Conservation (phyloP, 92 coral and sea anemone species). For the Phenganax subtilis region DNA sequence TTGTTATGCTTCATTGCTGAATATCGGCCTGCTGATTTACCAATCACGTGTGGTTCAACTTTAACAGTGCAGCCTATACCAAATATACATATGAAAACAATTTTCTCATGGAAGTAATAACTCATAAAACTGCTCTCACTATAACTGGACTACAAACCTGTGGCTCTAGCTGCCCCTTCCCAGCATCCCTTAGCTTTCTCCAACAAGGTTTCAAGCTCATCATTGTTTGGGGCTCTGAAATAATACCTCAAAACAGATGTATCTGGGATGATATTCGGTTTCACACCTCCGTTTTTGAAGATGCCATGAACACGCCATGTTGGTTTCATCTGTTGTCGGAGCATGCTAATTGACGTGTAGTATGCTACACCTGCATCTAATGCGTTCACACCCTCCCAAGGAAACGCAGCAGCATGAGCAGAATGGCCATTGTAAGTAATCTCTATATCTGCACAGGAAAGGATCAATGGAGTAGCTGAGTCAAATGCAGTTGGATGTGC, state of each 20-base stretch:
- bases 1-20: slow-evolving; percentile 58
- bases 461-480: slow-evolving; percentile 21
- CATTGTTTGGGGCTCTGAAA: slow-evolving; percentile 56
- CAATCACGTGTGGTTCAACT: slow-evolving; percentile 39
- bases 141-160: slow-evolving; percentile 45
- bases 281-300: slow-evolving; percentile 82
- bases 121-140: neutral
- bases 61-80: slow-evolving; percentile 68
- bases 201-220: slow-evolving; percentile 51
- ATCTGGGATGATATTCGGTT: slow-evolving; percentile 87
- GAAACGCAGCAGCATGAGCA: slow-evolving; percentile 88
- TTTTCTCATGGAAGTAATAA: too few species aligned
- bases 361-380: slow-evolving; percentile 85
- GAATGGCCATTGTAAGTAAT: slow-evolving; percentile 72
- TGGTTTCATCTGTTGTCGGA: slow-evolving; percentile 92
- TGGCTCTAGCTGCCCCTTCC: slow-evolving; percentile 75
- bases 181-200: slow-evolving; percentile 63
- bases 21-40: slow-evolving; percentile 21
- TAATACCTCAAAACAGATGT: slow-evolving; percentile 51
- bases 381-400: slow-evolving; percentile 93
- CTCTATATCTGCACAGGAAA: neutral
- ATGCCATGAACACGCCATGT: slow-evolving; percentile 81
- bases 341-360: slow-evolving; percentile 62
- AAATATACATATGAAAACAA: neutral
- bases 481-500: slow-evolving; percentile 46